A percentile compares a stretch with the other conserved stretches of the same genome.
These are phyloP conservation scores for Sandelia bainsii DNA, from an alignment of 2,797 vertebrate species.

Conservation along the genomic window DNA sequence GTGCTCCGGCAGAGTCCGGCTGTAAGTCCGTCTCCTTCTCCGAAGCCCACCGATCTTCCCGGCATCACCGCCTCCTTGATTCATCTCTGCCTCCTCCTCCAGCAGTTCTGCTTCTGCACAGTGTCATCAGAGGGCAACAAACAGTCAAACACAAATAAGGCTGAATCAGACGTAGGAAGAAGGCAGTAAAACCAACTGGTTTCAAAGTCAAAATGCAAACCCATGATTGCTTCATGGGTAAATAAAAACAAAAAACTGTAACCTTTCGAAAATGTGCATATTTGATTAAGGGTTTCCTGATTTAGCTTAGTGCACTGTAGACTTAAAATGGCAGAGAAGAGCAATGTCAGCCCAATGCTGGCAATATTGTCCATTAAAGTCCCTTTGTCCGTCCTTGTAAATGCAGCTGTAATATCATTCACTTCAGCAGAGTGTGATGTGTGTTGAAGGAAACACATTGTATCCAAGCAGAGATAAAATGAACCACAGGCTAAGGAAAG, in stretches of 20 bases:
- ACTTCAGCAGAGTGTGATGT: background rate
- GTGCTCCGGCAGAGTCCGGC: conserved; percentile 84
- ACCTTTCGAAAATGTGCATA: conserved; percentile 12
- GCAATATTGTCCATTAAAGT: background rate
- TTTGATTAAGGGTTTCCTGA: conserved; percentile 2
- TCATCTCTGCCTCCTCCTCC: conserved; percentile 90
- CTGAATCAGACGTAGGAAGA: background rate
- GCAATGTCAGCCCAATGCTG: background rate
- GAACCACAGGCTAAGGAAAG: conserved; percentile 21
- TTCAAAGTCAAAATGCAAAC: background rate
- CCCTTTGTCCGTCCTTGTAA: conserved; percentile 15
- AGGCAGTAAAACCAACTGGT: background rate
- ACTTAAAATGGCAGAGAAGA: conserved; percentile 7
- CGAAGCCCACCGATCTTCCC: conserved; percentile 87
- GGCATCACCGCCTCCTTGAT: conserved; percentile 85
- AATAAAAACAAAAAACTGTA: background rate
- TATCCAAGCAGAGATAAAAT: conserved; percentile 46
- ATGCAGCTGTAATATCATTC: conserved; percentile 37
- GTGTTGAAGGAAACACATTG: conserved; percentile 22
- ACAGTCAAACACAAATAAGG: background rate
- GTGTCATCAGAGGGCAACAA: background rate
- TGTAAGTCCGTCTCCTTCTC: conserved; percentile 89
- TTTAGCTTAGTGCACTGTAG: background rate
- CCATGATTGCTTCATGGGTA: background rate
- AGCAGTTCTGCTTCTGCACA: conserved; percentile 89